Percentiles rank a stretch among this genome's conserved stretches.
Conservation (phyloP, 2,888 invertebrate species). For the Lasioglossum lativentre region DNA sequence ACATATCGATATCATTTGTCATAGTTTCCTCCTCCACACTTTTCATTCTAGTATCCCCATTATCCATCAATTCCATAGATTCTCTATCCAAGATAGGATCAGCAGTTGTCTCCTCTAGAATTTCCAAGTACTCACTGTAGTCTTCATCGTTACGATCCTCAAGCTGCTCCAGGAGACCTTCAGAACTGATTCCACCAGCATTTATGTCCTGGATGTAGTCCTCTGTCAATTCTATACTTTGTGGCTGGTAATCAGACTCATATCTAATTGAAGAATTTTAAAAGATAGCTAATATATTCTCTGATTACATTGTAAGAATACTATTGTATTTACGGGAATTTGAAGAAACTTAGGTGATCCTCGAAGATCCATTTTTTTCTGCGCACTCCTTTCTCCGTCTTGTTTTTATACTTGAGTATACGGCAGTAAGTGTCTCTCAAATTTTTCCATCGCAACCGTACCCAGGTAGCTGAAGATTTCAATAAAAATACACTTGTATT, state of each 20-base stretch:
- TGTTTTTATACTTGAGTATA: slow-evolving; percentile 81
- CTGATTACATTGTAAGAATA: background rate
- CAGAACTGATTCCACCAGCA: slow-evolving; percentile 74
- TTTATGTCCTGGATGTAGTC: slow-evolving; percentile 82
- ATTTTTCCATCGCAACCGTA: slow-evolving; percentile 82
- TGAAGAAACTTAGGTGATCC: slow-evolving; percentile 80
- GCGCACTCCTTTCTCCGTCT: slow-evolving; percentile 78
- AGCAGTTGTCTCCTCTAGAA: slow-evolving; percentile 77
- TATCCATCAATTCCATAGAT: slow-evolving; percentile 52
- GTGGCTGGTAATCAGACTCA: slow-evolving; percentile 79
- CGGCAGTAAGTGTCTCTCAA: slow-evolving; percentile 82
- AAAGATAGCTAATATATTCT: background rate
- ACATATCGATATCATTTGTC: slow-evolving; percentile 70
- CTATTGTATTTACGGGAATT: slow-evolving; percentile 78
- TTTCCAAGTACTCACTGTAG: slow-evolving; percentile 81
- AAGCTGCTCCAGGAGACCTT: slow-evolving; percentile 80
- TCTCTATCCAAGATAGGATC: slow-evolving; percentile 70
- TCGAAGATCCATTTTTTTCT: slow-evolving; percentile 83
- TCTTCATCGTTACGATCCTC: slow-evolving; percentile 81
- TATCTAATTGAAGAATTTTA: slow-evolving; percentile 68
- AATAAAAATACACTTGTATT: slow-evolving; percentile 23
- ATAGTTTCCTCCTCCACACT: slow-evolving; percentile 23
- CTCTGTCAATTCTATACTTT: slow-evolving; percentile 78
- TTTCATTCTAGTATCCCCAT: slow-evolving; percentile 21
- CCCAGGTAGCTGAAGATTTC: slow-evolving; percentile 76